Base-by-base conservation (phyloP, 2,888 invertebrate genomes). In the Drosophila yooni region DNA sequence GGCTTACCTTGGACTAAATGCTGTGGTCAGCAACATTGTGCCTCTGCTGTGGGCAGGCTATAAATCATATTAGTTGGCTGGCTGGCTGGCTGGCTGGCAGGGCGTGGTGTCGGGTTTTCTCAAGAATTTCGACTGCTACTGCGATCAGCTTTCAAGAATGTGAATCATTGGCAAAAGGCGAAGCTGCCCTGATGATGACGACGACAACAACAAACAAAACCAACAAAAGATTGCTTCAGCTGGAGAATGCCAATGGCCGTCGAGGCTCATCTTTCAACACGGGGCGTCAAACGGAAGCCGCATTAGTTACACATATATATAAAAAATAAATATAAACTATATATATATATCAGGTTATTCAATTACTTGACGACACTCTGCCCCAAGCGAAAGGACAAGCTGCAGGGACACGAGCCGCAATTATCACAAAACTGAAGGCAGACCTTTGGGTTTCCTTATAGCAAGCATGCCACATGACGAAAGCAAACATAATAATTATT, bases 1-100 rank as follows among this genome's bases (percentile, higher is more conserved):
- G 58, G 90, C 70, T 89, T 81, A 79, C 91, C 90, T 90, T 90
- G 90, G 88, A 77, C 90, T 79, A 85, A 89, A 90, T 88, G 79
- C 60, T 71, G 56, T 73, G 73, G 76, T 71, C 82, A 66, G 70
- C 65, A 74, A 70, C 61, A 8, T 57, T 8, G 15, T 40, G 68
- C 36, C n/a, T 40, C 36, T 43, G 43, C 40, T 72, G 73, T 70
- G 81, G 81, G 56, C 73, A 74, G 70, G 21, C 70, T 36, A 73
- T 86, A 87, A 77, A 77, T 88, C 85, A 86, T 79, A 78, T 21
- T 27, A 56, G 36, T n/a, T 54, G 54, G 62, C 63, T 65, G 52
- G 58, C 64, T 59, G 60, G 63, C 74, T 53, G 54, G 60, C 62
- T 61, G 53, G 57, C 68, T 58, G 59, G 63, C 75, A 46, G 67